Evolutionary conservation across 1,140 invertebrate genomes (phyloP).

Genomic region (Lepidurus packardi): DNA sequence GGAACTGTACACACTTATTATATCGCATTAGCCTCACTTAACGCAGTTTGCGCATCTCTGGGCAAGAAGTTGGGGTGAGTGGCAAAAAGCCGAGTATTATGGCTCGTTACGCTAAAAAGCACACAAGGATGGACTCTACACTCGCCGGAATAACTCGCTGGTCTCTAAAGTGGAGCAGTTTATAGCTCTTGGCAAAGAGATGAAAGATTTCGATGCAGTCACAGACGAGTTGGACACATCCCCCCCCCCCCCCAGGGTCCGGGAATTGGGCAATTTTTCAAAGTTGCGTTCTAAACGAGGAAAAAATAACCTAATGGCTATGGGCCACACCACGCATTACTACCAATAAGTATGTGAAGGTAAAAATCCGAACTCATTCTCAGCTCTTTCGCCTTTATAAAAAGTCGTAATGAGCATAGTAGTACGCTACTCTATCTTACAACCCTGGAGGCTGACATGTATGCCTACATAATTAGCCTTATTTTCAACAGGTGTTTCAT

Average conservation of each 20-base stretch:
- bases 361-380: not conserved
- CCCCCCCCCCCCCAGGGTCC: not conserved
- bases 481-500: not conserved
- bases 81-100: too few species aligned
- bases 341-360: not conserved
- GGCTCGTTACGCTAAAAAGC: too few species aligned
- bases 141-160: not conserved
- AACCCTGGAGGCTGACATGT: not conserved
- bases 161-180: not conserved
- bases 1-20: not conserved
- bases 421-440: too few species aligned
- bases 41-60: too few species aligned
- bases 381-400: not conserved
- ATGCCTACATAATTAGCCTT: constrained; percentile 2
- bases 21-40: not conserved
- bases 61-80: too few species aligned
- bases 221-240: not conserved
- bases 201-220: constrained; percentile 8
- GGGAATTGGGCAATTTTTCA: not conserved
- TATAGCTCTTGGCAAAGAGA: not conserved
- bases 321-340: not conserved
- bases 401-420: too few species aligned
- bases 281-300: not conserved
- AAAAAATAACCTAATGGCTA: constrained; percentile 19
- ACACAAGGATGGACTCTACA: not conserved